phyloP scores from a whole-genome alignment of 2,797 vertebrate genomes.

The Triplophysa yarkandensis region DNA sequence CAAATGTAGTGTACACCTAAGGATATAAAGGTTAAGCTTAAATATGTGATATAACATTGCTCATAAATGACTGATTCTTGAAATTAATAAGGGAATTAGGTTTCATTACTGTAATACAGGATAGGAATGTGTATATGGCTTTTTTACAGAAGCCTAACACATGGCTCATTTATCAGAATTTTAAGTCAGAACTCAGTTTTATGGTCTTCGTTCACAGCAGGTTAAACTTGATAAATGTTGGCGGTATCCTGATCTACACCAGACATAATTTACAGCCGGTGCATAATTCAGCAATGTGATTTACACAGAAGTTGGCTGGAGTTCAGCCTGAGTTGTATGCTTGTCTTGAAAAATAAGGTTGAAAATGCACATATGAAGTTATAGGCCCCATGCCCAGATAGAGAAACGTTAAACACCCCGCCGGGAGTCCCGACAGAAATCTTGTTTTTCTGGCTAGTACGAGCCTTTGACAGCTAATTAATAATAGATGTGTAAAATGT shows the following conservation, averaged over 20 bases:
- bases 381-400: constrained; percentile 76
- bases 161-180: background rate
- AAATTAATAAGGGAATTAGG: background rate
- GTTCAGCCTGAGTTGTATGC: constrained; percentile 66
- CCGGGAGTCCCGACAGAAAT: constrained; percentile 61
- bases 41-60: no score
- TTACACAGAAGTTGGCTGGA: constrained; percentile 67
- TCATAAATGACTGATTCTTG: no score
- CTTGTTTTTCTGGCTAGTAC: constrained; percentile 53
- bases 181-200: background rate
- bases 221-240: constrained; percentile 43
- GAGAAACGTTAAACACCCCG: constrained; percentile 73
- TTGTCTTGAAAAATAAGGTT: constrained; percentile 63
- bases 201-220: background rate
- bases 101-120: no score
- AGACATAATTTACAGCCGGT: constrained; percentile 65
- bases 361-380: constrained; percentile 75
- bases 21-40: no score
- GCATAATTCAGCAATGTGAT: constrained; percentile 77
- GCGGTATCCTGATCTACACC: constrained; percentile 55
- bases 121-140: background rate
- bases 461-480: constrained; percentile 49
- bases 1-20: no score
- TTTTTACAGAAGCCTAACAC: no score
- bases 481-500: constrained; percentile 54